Base-by-base conservation (phyloP, 2,797 vertebrate genomes). In the Agapornis canus region DNA sequence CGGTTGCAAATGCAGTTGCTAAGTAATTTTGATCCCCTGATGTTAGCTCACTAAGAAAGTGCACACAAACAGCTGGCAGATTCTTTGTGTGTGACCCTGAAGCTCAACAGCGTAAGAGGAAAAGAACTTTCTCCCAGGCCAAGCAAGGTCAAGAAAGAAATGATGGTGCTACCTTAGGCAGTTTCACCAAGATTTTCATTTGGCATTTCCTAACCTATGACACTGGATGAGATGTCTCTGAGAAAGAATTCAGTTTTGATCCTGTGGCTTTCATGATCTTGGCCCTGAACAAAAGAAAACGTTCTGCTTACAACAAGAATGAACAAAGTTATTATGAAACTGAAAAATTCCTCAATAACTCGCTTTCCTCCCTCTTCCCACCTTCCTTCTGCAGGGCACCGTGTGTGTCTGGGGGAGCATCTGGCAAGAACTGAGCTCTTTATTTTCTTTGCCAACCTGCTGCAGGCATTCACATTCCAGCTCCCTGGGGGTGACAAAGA, bases 321-420 rank as follows among this genome's bases (percentile, higher is more conserved):
- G 5, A 72, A 54, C 18, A 13, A 60, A 88, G n/a, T 60, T n/a
- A 52, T 47, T 40, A 25, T 64, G 52, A 89, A 90, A 21, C 32
- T 29, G 37, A 61, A 71, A 57, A 76, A 25, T 23, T 77, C 47
- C 61, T 47, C 13, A 27, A 10, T n/a, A 22, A 22, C 32, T 90
- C 42, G 76, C 42, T 40, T 11, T 54, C 42, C 40, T 82, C 80
- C 3, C 23, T 21, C 31, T n/a, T 19, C 14, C 54, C 54, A 57
- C 86, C 8, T 73, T 54, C 13, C 56, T 56, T 40, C 65, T 57
- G 69, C 94, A 97, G 97, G 97, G n/a, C 96, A 97, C 82, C 64
- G 90, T 19, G 60, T 94, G 29, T 98, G 97, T 88, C 56, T 98
- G 42, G 97, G 97, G 8, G 97, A 98, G 81, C 77, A 93, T 18